These are phyloP conservation scores for Cervus canadensis DNA, from an alignment of 2,113 vertebrate genomes.

Conservation along the genomic window DNA sequence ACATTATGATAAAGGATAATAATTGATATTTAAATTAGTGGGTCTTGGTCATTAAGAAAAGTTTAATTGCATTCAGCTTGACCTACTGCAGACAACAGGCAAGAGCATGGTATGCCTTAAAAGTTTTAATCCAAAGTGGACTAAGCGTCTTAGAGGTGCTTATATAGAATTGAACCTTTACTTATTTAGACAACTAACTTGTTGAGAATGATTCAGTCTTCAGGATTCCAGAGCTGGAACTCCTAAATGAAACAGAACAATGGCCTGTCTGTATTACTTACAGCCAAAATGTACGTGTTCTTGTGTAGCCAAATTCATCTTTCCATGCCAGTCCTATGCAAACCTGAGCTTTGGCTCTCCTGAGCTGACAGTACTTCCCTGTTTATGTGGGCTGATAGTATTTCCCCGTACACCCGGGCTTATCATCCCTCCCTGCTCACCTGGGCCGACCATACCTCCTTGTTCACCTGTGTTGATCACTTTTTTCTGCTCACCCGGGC, in stretches of 20 bases:
- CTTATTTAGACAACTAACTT: neutral
- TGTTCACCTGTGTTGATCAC: neutral
- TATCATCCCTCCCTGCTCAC: neutral
- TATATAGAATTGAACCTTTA: neutral
- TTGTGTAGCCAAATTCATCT: neutral
- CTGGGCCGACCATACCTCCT: neutral
- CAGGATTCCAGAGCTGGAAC: neutral
- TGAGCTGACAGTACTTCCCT: neutral
- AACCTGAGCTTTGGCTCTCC: neutral
- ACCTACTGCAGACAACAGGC: neutral
- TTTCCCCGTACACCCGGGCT: neutral
- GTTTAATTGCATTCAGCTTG: neutral
- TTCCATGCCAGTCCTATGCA: neutral
- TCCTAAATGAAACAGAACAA: neutral
- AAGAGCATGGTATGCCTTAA: neutral
- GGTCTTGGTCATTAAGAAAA: neutral
- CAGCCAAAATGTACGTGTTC: fast-evolving
- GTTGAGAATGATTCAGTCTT: neutral
- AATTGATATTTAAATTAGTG: neutral
- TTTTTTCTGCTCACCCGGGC: neutral
- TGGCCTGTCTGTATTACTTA: neutral
- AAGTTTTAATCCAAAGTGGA: neutral
- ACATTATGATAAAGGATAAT: neutral
- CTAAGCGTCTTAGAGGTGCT: neutral
- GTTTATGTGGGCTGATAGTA: neutral